Conservation (phyloP, 2,113 vertebrate species). For the Oryzias celebensis region DNA sequence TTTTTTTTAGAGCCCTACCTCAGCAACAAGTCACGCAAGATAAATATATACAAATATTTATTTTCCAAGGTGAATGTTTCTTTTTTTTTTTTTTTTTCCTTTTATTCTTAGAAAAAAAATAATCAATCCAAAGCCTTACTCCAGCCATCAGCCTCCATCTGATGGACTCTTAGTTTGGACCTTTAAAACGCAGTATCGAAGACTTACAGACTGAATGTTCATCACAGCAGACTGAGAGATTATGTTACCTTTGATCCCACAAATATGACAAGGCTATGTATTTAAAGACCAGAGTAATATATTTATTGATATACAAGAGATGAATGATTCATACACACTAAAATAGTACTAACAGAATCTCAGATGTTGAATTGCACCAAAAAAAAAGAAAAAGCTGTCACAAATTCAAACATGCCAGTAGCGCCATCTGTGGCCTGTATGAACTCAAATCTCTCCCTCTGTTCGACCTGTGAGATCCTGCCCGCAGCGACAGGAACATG, state of each 20-base stretch:
- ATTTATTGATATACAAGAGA: conserved; percentile 54
- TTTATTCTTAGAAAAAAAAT: conserved; percentile 21
- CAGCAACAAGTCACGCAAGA: conserved; percentile 79
- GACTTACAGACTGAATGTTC: conserved; percentile 66
- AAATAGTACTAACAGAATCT: conserved; percentile 24
- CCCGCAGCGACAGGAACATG: conserved; percentile 29
- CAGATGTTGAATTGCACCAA: conserved; percentile 13
- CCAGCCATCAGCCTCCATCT: conserved; percentile 57
- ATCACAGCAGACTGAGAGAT: conserved; percentile 44
- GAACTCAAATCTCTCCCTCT: conserved; percentile 50
- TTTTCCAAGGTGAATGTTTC: conserved; percentile 82
- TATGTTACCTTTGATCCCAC: conserved; percentile 41
- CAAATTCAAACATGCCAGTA: conserved; percentile 21
- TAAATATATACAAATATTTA: conserved; percentile 76
- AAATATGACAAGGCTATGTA: conserved; percentile 48
- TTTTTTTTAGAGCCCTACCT: conserved; percentile 85
- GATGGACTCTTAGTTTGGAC: conserved; percentile 71
- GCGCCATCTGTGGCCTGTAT: conserved; percentile 46
- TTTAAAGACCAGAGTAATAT: conserved; percentile 65
- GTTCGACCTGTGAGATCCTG: conserved; percentile 45
- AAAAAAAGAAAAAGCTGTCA: conserved; percentile 27
- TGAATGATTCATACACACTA: conserved; percentile 37
- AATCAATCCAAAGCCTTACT: conserved; percentile 85
- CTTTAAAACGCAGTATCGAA: conserved; percentile 67
- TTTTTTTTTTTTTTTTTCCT: conserved; percentile 16